Percentiles rank a stretch among this genome's conserved stretches.
These are phyloP conservation scores for Neoascia interrupta DNA, from an alignment of 2,888 invertebrate genomes.

Conservation along the genomic window DNA sequence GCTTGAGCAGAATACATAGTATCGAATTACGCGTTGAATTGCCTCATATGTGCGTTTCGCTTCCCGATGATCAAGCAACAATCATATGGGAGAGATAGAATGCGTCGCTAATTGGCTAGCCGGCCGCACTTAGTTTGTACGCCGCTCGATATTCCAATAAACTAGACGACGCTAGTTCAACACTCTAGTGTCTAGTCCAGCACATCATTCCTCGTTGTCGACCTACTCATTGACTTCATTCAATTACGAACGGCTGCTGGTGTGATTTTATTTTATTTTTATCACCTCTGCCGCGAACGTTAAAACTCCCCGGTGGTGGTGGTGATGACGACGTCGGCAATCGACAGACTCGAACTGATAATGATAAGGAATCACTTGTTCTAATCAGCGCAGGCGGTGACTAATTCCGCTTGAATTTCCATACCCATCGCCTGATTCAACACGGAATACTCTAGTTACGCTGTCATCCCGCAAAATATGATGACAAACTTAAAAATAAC, in stretches of 20 bases:
- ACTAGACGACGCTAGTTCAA: too few relatives aligned
- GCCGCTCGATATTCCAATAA: background rate
- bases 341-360: background rate
- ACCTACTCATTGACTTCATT: constrained; percentile 46
- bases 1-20: constrained; percentile 47
- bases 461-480: background rate
- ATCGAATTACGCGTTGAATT: constrained; percentile 48
- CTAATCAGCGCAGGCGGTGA: constrained; percentile 15
- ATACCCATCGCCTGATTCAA: constrained; percentile 25
- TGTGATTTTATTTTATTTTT: background rate
- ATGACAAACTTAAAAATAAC: background rate
- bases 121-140: background rate
- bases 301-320: background rate
- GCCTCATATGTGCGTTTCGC: background rate
- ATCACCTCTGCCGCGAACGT: background rate
- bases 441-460: background rate
- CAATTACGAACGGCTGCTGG: constrained; percentile 47
- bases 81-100: constrained; percentile 26
- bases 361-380: background rate
- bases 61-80: background rate
- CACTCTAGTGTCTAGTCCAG: too few relatives aligned
- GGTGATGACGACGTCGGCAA: background rate
- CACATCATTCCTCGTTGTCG: too few relatives aligned
- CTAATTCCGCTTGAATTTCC: constrained; percentile 30
- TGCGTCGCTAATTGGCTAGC: constrained; percentile 27